Evolutionary conservation across 2,113 vertebrate genomes (phyloP).

Genomic region (Haemorhous mexicanus): DNA sequence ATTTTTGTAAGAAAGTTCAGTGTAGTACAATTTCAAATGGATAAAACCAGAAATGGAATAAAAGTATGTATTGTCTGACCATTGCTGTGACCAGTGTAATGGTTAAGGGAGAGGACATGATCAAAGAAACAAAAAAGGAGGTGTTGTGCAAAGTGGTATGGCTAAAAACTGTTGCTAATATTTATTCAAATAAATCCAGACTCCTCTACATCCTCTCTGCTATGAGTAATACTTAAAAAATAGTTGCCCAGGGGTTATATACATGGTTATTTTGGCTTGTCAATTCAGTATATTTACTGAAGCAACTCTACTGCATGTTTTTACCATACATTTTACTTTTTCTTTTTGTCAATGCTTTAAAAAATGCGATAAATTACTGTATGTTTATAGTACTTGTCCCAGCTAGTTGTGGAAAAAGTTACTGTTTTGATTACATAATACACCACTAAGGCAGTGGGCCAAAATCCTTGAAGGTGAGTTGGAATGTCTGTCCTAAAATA

Average conservation of each 20-base stretch:
- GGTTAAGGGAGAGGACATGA: not conserved
- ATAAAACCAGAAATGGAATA: conserved; percentile 4
- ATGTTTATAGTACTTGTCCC: not conserved
- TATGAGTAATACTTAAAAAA: not conserved
- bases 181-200: not conserved
- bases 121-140: not conserved
- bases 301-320: not conserved
- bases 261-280: not conserved
- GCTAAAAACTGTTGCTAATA: not conserved
- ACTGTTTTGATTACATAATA: not conserved
- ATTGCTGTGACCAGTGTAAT: not conserved
- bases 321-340: not conserved
- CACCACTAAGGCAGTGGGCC: not conserved
- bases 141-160: not conserved
- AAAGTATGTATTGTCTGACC: not conserved
- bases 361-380: not conserved
- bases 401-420: not conserved
- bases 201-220: not conserved
- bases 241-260: not conserved
- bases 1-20: conserved; percentile 35
- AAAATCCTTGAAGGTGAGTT: not conserved
- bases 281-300: not conserved
- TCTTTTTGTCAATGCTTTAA: not conserved
- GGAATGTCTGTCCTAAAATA: not conserved
- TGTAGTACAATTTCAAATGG: conserved; percentile 24